phyloP scores from a whole-genome alignment of 37 sponge, comb jelly and placozoan genomes.

The Trichoplax adhaerens region DNA sequence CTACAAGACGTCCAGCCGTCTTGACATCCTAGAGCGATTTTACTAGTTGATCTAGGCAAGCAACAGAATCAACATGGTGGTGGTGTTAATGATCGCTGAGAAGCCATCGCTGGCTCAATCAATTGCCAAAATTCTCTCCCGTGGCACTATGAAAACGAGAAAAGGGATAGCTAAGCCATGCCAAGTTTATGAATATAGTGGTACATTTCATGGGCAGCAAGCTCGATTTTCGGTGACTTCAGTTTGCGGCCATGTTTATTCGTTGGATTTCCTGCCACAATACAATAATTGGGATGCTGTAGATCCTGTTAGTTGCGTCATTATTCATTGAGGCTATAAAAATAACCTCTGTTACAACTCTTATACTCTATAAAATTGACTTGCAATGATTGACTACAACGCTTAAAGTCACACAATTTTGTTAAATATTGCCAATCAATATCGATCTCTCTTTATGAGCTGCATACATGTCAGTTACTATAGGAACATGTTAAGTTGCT shows the following conservation, averaged over 20 bases:
- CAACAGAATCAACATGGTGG: not conserved
- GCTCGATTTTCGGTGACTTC: conserved; percentile 85
- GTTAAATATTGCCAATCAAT: too few species aligned
- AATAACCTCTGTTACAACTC: too few species aligned
- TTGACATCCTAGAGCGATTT: too few species aligned
- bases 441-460: too few species aligned
- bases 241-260: conserved; percentile 87
- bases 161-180: conserved; percentile 47
- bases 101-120: conserved; percentile 92
- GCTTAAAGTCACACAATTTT: too few species aligned
- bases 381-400: too few species aligned
- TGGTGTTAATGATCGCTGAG: conserved; percentile 94
- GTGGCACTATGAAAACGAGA: conserved; percentile 20
- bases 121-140: conserved; percentile 80
- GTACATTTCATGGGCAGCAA: conserved; percentile 32
- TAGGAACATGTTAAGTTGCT: too few species aligned
- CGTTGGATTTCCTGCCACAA: conserved; percentile 54
- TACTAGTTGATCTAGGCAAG: too few species aligned
- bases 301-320: conserved; percentile 39
- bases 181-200: conserved; percentile 75
- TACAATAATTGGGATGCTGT: conserved; percentile 93
- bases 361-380: too few species aligned
- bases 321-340: too few species aligned
- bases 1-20: too few species aligned
- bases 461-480: too few species aligned